Conservation (phyloP, 1,140 invertebrate genomes). For the fruit fly (Drosophila melanogaster) region DNA sequence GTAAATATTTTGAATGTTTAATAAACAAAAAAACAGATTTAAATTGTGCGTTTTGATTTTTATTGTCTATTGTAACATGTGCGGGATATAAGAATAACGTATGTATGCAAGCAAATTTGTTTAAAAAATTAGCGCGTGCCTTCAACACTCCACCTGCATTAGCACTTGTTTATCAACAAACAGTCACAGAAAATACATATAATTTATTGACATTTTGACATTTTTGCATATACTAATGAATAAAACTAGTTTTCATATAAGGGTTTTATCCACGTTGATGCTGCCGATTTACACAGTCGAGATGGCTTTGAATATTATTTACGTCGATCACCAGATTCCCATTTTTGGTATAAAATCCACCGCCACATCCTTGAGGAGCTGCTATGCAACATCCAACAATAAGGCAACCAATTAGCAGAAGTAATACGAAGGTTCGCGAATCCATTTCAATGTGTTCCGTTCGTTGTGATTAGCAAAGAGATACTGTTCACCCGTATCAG, state of each 20-base stretch:
- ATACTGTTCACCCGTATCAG: conserved; percentile 26
- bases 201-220: conserved; percentile 5
- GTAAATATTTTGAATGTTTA: not conserved
- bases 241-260: not conserved
- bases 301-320: conserved; percentile 10
- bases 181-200: conserved; percentile 6
- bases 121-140: not conserved
- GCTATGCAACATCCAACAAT: conserved; percentile 7
- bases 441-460: conserved; percentile 35
- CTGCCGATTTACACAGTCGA: conserved; percentile 43
- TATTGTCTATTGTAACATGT: conserved; percentile 4
- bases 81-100: conserved; percentile 31
- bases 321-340: conserved; percentile 53
- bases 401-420: conserved; percentile 23
- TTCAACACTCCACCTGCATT: conserved; percentile 7
- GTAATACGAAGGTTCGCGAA: conserved; percentile 4
- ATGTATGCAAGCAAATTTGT: conserved; percentile 25
- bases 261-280: conserved; percentile 28
- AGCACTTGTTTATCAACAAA: conserved; percentile 21
- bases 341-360: conserved; percentile 41
- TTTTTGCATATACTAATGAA: not conserved
- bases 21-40: conserved; percentile 9
- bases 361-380: conserved; percentile 41
- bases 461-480: conserved; percentile 12
- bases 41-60: not conserved